Evolutionary conservation across 2,888 invertebrate species (phyloP).

Genomic region (Pycnomerus fuliginosus): DNA sequence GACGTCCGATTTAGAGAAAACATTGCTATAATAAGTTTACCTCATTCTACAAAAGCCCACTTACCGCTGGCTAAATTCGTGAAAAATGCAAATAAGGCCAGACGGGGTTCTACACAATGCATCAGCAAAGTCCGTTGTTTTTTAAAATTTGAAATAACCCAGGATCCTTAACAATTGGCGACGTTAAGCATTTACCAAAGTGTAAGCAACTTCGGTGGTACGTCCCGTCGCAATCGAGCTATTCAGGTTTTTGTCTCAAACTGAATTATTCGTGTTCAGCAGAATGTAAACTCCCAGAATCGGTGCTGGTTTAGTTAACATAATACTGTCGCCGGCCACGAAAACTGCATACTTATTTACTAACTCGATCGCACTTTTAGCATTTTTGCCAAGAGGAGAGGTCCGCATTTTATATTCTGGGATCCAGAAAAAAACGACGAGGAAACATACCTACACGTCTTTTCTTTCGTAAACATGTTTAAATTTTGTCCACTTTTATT

Average conservation of each 20-base stretch:
- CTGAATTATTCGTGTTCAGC: conserved; percentile 52
- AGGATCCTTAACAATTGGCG: no score
- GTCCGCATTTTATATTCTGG: conserved; percentile 19
- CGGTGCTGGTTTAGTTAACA: conserved; percentile 48
- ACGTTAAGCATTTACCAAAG: no score
- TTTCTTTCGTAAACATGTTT: conserved; percentile 24
- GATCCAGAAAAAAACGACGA: no score
- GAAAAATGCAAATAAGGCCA: no score
- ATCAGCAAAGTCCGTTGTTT: no score
- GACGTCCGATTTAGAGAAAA: no score
- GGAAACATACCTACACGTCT: no score
- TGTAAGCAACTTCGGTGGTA: conserved; percentile 51
- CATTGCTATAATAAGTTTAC: no score
- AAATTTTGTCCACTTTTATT: conserved; percentile 27
- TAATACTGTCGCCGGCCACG: conserved; percentile 48
- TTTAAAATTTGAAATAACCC: no score
- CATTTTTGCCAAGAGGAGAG: conserved; percentile 32
- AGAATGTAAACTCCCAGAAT: conserved; percentile 50
- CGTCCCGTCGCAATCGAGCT: conserved; percentile 46
- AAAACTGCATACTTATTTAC: conserved; percentile 51
- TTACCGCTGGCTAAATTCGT: no score
- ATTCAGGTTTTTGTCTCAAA: conserved; percentile 49
- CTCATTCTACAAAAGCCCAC: no score
- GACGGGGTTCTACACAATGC: no score
- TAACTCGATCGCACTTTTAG: conserved; percentile 45